Evolutionary conservation across 2,888 invertebrate species (phyloP).

Genomic region (Norana najaformis): DNA sequence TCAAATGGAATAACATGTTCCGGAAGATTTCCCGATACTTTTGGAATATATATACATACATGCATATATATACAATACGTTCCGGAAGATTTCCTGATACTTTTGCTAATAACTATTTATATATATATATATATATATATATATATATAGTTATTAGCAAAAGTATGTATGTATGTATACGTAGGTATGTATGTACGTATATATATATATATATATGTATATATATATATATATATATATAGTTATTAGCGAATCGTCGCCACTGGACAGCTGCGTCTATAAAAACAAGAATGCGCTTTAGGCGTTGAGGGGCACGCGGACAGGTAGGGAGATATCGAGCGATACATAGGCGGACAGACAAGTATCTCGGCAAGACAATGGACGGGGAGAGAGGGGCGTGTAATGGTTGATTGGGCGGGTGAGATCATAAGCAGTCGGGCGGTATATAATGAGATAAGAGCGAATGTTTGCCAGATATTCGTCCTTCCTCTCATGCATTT

Average conservation of each 20-base stretch:
- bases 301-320: background rate
- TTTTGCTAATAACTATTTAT: background rate
- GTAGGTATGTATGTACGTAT: too few relatives aligned
- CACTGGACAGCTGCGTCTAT: background rate
- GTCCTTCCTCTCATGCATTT: too few relatives aligned
- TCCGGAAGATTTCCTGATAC: background rate
- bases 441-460: background rate
- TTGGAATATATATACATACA: background rate
- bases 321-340: background rate
- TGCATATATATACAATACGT: background rate
- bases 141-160: too few relatives aligned
- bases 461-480: too few relatives aligned
- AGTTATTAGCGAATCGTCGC: background rate
- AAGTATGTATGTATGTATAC: too few relatives aligned
- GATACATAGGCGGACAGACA: background rate
- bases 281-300: background rate
- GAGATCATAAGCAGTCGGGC: background rate
- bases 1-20: background rate
- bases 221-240: too few relatives aligned
- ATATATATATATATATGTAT: too few relatives aligned
- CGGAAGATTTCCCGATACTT: background rate
- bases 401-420: background rate
- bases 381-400: background rate
- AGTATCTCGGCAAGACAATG: background rate
- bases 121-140: background rate